phyloP scores from a whole-genome alignment of 2,797 vertebrate genomes.

The Clamator glandarius region DNA sequence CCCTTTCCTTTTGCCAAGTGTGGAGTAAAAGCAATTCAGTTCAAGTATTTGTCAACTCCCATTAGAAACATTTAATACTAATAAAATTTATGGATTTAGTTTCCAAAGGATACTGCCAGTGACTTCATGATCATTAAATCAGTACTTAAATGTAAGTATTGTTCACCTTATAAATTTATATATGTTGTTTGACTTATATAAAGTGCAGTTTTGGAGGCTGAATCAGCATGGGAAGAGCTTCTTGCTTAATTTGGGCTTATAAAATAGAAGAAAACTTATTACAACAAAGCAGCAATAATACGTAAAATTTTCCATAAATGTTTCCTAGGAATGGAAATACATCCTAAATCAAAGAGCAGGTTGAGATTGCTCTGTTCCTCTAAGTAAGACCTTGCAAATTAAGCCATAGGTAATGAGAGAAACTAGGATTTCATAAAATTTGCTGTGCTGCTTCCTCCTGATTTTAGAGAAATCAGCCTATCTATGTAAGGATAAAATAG shows the following conservation, averaged over 20 bases:
- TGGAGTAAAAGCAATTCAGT: slow-evolving; percentile 85
- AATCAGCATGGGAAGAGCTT: slow-evolving; percentile 59
- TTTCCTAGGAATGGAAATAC: slow-evolving; percentile 8
- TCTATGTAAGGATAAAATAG: neutral
- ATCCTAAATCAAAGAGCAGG: neutral
- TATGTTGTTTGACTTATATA: slow-evolving; percentile 74
- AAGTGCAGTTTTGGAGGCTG: slow-evolving; percentile 67
- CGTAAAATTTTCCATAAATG: neutral
- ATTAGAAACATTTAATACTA: slow-evolving; percentile 97
- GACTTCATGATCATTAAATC: slow-evolving; percentile 85
- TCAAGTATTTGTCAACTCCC: slow-evolving; percentile 99
- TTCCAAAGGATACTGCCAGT: slow-evolving; percentile 92
- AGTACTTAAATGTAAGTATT: slow-evolving; percentile 88
- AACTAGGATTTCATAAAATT: neutral
- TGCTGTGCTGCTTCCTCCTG: neutral
- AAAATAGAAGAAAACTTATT: slow-evolving; percentile 72
- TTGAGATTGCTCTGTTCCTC: neutral
- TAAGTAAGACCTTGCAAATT: neutral
- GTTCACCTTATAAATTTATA: slow-evolving; percentile 87
- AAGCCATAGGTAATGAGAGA: neutral
- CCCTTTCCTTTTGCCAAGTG: slow-evolving; percentile 84
- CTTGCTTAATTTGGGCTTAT: slow-evolving; percentile 53
- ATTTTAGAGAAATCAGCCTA: neutral
- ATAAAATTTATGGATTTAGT: slow-evolving; percentile 92
- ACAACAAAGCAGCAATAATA: slow-evolving; percentile 28